Evolutionary conservation across 2,797 vertebrate species (phyloP).

Genomic region (Thripadectes ignobilis): DNA sequence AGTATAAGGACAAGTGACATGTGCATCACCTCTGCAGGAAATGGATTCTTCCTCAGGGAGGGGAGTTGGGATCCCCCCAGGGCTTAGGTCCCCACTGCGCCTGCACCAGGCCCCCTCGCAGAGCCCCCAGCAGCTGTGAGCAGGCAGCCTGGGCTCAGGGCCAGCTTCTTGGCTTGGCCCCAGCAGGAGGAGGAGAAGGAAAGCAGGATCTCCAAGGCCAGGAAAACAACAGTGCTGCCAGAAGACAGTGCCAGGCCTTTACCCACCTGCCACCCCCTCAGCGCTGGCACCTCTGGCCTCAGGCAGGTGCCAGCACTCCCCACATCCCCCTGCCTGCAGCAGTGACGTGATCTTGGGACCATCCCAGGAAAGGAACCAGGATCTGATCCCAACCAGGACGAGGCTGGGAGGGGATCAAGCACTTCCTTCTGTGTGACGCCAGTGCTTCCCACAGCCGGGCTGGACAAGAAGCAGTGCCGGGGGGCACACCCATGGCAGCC

Average conservation of each 20-base stretch:
- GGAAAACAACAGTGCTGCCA: slow-evolving; percentile 34
- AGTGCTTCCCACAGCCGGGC: accelerated
- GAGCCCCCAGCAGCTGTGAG: background rate
- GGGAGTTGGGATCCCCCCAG: accelerated
- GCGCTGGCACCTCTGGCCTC: background rate
- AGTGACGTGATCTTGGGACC: background rate
- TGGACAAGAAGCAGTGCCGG: background rate
- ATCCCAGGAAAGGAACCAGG: background rate
- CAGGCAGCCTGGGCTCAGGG: background rate
- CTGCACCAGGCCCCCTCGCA: background rate
- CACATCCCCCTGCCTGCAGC: accelerated
- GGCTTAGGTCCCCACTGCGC: accelerated
- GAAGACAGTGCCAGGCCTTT: background rate
- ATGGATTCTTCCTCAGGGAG: accelerated
- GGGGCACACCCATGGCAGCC: background rate
- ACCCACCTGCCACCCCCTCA: background rate
- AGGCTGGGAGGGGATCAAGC: background rate
- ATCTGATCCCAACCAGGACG: accelerated
- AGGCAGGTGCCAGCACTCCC: background rate
- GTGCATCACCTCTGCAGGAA: accelerated
- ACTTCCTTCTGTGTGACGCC: background rate
- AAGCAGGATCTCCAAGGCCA: slow-evolving; percentile 34
- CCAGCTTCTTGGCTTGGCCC: background rate
- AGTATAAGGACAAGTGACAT: background rate
- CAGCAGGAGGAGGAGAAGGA: slow-evolving; percentile 1